Evolutionary conservation across 2,888 invertebrate genomes (phyloP).

Genomic region (Odontomyia ornata): DNA sequence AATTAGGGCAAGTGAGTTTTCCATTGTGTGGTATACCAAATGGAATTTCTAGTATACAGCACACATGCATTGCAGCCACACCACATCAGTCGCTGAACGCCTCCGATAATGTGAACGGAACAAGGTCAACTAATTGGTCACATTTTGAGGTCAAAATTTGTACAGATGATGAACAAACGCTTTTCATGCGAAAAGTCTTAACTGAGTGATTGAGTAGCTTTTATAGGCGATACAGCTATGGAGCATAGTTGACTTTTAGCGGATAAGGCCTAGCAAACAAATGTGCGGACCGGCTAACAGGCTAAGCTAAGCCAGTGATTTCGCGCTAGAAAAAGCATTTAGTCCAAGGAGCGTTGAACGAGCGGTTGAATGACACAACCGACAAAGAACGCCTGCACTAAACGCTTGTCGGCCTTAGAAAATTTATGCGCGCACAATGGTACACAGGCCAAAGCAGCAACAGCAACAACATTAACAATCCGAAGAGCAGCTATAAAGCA

Average conservation of each 20-base stretch:
- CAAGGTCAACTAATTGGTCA: constrained; percentile 31
- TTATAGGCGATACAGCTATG: too few species aligned
- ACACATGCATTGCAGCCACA: too few species aligned
- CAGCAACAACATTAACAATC: not conserved
- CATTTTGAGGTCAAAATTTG: constrained; percentile 21
- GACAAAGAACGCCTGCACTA: constrained; percentile 52
- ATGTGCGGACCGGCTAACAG: not conserved
- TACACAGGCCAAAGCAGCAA: not conserved
- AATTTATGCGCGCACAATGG: constrained; percentile 35
- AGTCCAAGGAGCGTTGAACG: constrained; percentile 42
- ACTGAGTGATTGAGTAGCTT: not conserved
- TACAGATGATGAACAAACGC: constrained; percentile 31
- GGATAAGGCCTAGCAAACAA: not conserved
- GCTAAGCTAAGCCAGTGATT: constrained; percentile 16
- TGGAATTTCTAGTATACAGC: not conserved
- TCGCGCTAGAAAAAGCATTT: constrained; percentile 38
- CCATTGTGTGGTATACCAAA: not conserved
- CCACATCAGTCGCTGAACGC: not conserved
- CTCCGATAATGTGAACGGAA: not conserved
- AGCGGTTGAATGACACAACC: constrained; percentile 33
- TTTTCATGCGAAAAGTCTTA: constrained; percentile 5
- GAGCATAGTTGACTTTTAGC: too few species aligned
- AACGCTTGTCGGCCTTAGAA: constrained; percentile 41
- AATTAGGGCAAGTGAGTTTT: constrained; percentile 21
- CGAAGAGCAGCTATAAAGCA: constrained; percentile 1